Base-by-base conservation (phyloP, 2,888 invertebrate species). In the Ethmia dodecea region DNA sequence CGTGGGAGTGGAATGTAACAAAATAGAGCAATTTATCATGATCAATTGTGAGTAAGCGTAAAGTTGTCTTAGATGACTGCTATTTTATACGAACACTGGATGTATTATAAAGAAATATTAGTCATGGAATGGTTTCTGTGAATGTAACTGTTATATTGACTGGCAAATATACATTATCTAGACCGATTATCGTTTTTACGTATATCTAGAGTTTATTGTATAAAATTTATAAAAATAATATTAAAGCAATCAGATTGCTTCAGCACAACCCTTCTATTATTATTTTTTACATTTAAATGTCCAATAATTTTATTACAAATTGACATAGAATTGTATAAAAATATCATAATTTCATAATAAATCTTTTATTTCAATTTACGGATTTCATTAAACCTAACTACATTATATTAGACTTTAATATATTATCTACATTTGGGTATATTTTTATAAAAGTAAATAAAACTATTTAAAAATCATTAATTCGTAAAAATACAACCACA, bases 191-290 rank as follows among this genome's bases (percentile, higher is more conserved):
- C n/a, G 22, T 13, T 13, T 28, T 45, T 48, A 45, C 40, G 25
- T 56, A 50, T 57, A 55, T 57, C 60, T 57, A 60, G 52, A 26
- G 33, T 31, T 49, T 42, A 42, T 47, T 43, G 42, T 46, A 46
- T 41, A 45, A 42, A 43, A 35, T 37, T 40, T 40, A 43, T 36
- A 43, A 43, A 49, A 40, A 35, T 32, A 52, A 49, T 50, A 58
- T 56, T 52, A 57, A n/a, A 72, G 80, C 80, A 81, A 79, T 84
- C 60, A 58, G 55, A 81, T 80, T 79, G 78, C 79, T 55, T 56
- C 47, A 47, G 55, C 78, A 81, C 80, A 80, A 83, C 77, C 79
- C 63, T 60, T 64, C 53, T 59, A 66, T 68, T 53, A 67, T 54
- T 51, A 40, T 43, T 33, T 28, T 28, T 31, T 37, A 42, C 34